Base-by-base conservation (phyloP, 2,797 vertebrate species). In the Rhodeus uyekii region DNA sequence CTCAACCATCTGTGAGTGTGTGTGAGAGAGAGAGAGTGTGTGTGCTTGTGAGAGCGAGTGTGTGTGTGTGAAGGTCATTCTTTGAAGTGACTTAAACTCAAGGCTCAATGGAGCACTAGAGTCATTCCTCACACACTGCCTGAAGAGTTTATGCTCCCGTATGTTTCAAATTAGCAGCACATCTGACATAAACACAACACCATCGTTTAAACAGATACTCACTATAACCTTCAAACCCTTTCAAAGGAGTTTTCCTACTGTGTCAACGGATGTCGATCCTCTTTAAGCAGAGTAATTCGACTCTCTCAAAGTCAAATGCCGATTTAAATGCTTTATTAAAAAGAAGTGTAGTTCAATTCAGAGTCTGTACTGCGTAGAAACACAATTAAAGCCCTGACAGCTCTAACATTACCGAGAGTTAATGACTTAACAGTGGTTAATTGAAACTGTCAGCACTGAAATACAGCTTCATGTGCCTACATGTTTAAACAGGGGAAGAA, bases 141-240 rank as follows among this genome's bases (percentile, higher is more conserved):
- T 68, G 24, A 36, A 83, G 58, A 85, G 53, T 48, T 76, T 76
- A 50, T 58, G 72, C 61, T 32, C 60, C 72, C 36, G 44, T 82
- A 67, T 82, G 80, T 82, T 82, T 82, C 60, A 75, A 76, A 82
- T 82, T 82, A 82, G 55, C 72, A 34, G 80, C 80, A 19, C 60
- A 34, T 81, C 58, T 81, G 79, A 81, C 68, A 81, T 50, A 67
- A 82, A 53, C 71, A 55, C 36, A 82, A 55, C 71, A 55, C 80
- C 61, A 67, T 82, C 18, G 16, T 72, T 76, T 82, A 75, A 67
- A 82, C 46, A 82, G 80, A 82, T 58, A 67, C 72, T 64, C 60
- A 14, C 61, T 55, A n/a, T 75, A 82, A 76, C 80, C 80, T 76
- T 58, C 61, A 55, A 75, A 53, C 18, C 48, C 36, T 19, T 67